These are phyloP conservation scores for Thinocorus orbignyianus DNA, from an alignment of 2,113 vertebrate species.

Conservation along the genomic window DNA sequence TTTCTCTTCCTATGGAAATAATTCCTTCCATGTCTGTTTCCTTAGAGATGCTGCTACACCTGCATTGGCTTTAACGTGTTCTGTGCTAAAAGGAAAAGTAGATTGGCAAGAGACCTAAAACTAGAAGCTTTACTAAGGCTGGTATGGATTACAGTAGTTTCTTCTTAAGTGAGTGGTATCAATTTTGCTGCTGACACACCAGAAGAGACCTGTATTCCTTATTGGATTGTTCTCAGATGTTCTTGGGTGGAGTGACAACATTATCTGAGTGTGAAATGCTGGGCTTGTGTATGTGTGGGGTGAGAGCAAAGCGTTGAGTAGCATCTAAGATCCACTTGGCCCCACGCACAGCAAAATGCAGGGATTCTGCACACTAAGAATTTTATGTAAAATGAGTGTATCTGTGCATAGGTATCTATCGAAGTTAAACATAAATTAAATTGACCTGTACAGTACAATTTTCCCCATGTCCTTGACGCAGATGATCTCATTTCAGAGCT, in stretches of 20 bases:
- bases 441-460: not conserved
- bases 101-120: not conserved
- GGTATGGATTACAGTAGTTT: not conserved
- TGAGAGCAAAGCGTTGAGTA: not conserved
- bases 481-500: not conserved
- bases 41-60: not conserved
- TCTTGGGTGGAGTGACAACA: not conserved
- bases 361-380: not conserved
- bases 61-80: not conserved
- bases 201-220: not conserved
- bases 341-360: not conserved
- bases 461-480: not conserved
- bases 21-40: slow-evolving; percentile 31
- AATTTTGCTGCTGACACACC: not conserved
- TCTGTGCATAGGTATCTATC: not conserved
- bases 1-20: slow-evolving; percentile 54
- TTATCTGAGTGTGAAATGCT: not conserved
- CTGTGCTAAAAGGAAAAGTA: not conserved
- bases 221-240: not conserved
- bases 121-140: not conserved
- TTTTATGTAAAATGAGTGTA: not conserved
- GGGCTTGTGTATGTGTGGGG: not conserved
- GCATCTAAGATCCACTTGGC: not conserved
- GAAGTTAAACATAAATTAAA: not conserved
- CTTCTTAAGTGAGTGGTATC: not conserved